These are phyloP conservation scores for Anseranas semipalmata DNA, from an alignment of 2,113 vertebrate species.

Conservation along the genomic window DNA sequence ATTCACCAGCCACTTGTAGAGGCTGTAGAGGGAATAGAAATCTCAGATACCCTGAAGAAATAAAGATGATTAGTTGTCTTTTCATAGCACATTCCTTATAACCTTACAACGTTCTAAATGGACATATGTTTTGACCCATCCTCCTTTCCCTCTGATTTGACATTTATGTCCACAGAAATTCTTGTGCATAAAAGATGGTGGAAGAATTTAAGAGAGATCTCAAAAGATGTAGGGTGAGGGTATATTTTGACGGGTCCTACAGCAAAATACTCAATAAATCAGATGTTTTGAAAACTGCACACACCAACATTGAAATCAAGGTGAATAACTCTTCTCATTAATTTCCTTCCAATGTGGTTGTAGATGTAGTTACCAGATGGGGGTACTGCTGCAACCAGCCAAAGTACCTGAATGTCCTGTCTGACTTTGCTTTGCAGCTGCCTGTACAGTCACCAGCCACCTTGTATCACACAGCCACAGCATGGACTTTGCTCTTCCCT, in stretches of 20 bases:
- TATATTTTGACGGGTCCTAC: not conserved
- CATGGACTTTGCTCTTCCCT: not conserved
- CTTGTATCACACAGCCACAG: not conserved
- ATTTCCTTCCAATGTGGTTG: not conserved
- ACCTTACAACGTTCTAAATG: not conserved
- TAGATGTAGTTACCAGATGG: not conserved
- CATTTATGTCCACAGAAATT: not conserved
- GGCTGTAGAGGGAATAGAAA: too few relatives aligned
- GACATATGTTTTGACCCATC: not conserved
- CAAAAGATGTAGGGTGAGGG: rapidly evolving
- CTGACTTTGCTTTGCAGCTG: not conserved
- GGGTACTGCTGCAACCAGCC: not conserved
- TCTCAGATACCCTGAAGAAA: too few relatives aligned
- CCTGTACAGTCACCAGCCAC: not conserved
- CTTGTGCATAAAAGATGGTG: rapidly evolving
- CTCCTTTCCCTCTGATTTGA: not conserved
- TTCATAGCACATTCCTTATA: not conserved
- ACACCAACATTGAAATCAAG: not conserved
- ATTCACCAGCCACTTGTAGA: too few relatives aligned
- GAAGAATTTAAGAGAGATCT: not conserved
- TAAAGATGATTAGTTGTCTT: too few relatives aligned
- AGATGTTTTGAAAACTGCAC: not conserved
- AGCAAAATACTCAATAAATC: not conserved
- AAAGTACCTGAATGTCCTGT: rapidly evolving
- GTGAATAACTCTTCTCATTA: not conserved